Evolutionary conservation across 2,888 invertebrate species (phyloP), one percentile per base, ranked within the genome.

Genomic region (Cephus nigrinus): DNA sequence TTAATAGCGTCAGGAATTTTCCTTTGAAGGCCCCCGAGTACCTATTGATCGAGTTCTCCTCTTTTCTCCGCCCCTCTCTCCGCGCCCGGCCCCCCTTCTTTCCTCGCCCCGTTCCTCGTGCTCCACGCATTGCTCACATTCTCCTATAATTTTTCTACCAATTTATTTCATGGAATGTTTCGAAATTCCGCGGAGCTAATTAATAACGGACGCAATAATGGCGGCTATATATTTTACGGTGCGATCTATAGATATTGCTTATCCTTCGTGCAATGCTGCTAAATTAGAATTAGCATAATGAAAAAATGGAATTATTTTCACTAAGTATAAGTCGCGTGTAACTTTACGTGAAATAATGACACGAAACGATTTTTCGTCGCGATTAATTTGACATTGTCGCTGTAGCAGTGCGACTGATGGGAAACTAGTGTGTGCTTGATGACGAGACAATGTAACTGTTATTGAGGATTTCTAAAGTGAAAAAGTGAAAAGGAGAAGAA

Each of bases 1-100:
- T 91, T 90, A 91, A 91, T 90, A 90, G 90, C 88, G 85, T 87
- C 85, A 88, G 87, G 88, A 90, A 91, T 91, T 90, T 90, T 90
- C 87, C 87, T 90, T 90, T 90, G 89, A 90, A 87, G 88, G 86
- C 84, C 84, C 86, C 84, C 76, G 83, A 75, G 82, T 85, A 85
- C 82, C 85, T 90, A 89, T 90, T 86, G 89, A 90, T 90, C 88
- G 88, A 84, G 81, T 80, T 77, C 76, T 78, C 77, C 78, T 77
- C 80, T 77, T 75, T 71, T 73, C 72, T 75, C 74, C 32, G 15
- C 78, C 75, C 68, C 78, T 40, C 69, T 69, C 69, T 76, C 75
- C 75, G 34, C 76, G 68, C 72, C 75, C 69, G 23, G 30, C 73
- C 68, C 69, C 72, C 73, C 83, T 80, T 79, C 83, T 80, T 79